Conservation (phyloP, 2,888 invertebrate species). For the Merodon equestris region DNA sequence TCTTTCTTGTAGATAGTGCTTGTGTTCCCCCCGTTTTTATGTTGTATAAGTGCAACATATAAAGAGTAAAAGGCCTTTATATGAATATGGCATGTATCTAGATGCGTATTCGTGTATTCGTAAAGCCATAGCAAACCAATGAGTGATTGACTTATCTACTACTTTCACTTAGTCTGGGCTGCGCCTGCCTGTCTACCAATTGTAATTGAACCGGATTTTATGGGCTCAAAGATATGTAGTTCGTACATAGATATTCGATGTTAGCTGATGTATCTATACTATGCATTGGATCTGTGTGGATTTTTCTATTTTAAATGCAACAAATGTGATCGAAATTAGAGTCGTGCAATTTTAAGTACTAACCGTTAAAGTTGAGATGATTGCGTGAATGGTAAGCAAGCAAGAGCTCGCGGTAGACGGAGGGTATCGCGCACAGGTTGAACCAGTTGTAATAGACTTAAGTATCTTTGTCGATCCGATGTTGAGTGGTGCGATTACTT, state of each 20-base stretch:
- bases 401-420: constrained; percentile 27
- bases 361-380: constrained; percentile 28
- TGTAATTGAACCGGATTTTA: constrained; percentile 67
- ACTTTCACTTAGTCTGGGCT: constrained; percentile 65
- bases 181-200: constrained; percentile 65
- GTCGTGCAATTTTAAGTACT: constrained; percentile 50
- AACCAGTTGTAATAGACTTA: constrained; percentile 43
- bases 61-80: constrained; percentile 32
- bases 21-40: background rate
- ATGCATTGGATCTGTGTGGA: constrained; percentile 1
- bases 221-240: constrained; percentile 34
- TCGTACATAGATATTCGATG: constrained; percentile 34
- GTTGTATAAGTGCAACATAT: constrained; percentile 20
- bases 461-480: constrained; percentile 20
- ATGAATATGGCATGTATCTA: constrained; percentile 1
- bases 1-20: constrained; percentile 5
- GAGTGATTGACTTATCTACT: constrained; percentile 66
- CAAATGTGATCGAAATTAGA: background rate
- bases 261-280: background rate
- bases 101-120: constrained; percentile 4
- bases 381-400: constrained; percentile 26
- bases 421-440: constrained; percentile 9
- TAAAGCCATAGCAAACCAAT: constrained; percentile 38
- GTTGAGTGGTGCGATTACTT: constrained; percentile 57
- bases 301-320: constrained; percentile 23